phyloP scores from a whole-genome alignment of 2,113 vertebrate species.

The Anthoscopus minutus region DNA sequence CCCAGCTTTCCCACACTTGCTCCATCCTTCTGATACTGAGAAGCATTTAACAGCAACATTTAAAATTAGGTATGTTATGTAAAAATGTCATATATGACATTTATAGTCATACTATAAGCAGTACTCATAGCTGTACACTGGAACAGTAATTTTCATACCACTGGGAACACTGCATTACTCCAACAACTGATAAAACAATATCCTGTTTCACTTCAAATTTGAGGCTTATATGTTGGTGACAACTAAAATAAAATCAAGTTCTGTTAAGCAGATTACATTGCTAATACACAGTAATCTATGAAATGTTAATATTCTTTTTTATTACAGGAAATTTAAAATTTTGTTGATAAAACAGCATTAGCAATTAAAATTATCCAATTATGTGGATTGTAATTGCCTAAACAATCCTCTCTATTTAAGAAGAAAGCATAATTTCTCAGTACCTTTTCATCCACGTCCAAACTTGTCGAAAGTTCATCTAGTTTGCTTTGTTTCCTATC shows the following conservation, averaged over 20 bases:
- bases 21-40: neutral
- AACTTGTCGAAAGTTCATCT: conserved; percentile 19
- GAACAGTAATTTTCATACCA: neutral
- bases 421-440: neutral
- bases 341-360: neutral
- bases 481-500: neutral
- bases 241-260: neutral
- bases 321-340: neutral
- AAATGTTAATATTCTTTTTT: neutral
- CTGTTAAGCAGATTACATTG: neutral
- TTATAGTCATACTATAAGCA: neutral
- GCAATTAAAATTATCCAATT: neutral
- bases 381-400: neutral
- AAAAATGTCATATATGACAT: neutral
- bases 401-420: neutral
- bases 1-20: neutral
- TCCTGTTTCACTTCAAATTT: neutral
- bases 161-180: neutral
- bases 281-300: neutral
- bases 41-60: neutral
- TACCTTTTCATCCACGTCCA: conserved; percentile 61
- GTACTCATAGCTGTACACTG: neutral
- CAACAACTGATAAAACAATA: neutral
- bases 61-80: neutral
- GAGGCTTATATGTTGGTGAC: neutral